These are phyloP conservation scores for Drosophila formosana DNA, from an alignment of 2,888 invertebrate genomes.

Conservation along the genomic window DNA sequence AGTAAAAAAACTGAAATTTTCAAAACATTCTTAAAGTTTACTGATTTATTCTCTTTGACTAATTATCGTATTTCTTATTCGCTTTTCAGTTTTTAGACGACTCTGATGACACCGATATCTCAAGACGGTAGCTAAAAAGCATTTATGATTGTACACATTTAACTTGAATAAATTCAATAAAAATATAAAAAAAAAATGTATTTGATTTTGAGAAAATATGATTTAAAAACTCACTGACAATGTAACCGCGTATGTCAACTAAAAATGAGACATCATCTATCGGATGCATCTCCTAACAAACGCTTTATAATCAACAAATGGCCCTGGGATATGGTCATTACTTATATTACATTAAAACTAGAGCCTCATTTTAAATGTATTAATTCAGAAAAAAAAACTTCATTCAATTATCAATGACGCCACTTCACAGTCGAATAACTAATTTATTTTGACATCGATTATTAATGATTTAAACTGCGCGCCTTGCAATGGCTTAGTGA, in stretches of 20 bases:
- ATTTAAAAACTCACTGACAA: too few species aligned
- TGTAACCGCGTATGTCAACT: too few species aligned
- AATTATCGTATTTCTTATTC: slow-evolving; percentile 12
- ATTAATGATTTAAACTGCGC: slow-evolving; percentile 17
- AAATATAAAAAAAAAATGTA: background rate
- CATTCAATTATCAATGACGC: too few species aligned
- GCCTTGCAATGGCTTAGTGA: slow-evolving; percentile 21
- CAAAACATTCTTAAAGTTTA: background rate
- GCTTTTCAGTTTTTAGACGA: slow-evolving; percentile 18
- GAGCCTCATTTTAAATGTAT: too few species aligned
- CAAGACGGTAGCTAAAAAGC: background rate
- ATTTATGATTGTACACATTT: background rate
- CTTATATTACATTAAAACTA: too few species aligned
- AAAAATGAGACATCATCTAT: too few species aligned
- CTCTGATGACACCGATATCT: background rate
- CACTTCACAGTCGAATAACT: too few species aligned
- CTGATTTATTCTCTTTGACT: background rate
- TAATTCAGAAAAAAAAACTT: too few species aligned
- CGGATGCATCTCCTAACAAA: too few species aligned
- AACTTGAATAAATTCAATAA: slow-evolving; percentile 7
- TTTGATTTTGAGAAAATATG: too few species aligned
- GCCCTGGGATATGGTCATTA: too few species aligned
- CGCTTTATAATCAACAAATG: too few species aligned
- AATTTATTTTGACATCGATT: background rate
- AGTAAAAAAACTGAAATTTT: slow-evolving; percentile 65